These are phyloP conservation scores for Micropterix aruncella DNA, from an alignment of 2,888 invertebrate species.

Conservation along the genomic window DNA sequence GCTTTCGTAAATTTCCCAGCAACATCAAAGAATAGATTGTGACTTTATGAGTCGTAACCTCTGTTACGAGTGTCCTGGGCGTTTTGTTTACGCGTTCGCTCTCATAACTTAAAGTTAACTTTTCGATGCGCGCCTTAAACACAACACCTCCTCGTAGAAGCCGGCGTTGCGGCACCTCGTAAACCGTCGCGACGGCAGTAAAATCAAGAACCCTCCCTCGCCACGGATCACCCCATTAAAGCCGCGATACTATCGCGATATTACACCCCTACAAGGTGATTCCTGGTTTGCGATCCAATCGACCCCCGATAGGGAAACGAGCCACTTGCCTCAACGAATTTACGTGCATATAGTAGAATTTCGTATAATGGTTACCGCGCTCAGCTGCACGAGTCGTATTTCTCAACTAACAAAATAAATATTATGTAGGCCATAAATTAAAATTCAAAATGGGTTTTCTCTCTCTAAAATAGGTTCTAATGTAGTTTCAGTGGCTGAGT, in stretches of 20 bases:
- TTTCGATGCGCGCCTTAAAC: background rate
- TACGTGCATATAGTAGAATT: too few relatives aligned
- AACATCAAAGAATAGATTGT: too few relatives aligned
- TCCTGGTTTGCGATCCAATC: background rate
- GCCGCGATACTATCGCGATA: background rate
- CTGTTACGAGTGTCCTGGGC: background rate
- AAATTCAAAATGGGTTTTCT: too few relatives aligned
- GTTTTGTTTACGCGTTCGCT: background rate
- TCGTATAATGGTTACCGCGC: too few relatives aligned
- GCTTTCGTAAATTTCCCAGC: too few relatives aligned
- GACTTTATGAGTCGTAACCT: background rate
- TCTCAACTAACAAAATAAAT: too few relatives aligned
- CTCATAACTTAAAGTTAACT: background rate
- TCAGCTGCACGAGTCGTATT: too few relatives aligned
- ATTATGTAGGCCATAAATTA: too few relatives aligned
- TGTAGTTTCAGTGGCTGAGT: too few relatives aligned
- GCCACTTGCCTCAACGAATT: too few relatives aligned
- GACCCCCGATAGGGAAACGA: background rate
- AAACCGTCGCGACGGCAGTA: background rate
- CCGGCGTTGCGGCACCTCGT: background rate
- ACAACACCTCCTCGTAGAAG: background rate
- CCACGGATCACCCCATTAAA: background rate
- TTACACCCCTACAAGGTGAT: background rate
- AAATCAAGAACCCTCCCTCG: background rate
- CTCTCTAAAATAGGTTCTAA: too few relatives aligned